Conservation (phyloP, 1,140 invertebrate genomes). For the Branchinecta lindahli region DNA sequence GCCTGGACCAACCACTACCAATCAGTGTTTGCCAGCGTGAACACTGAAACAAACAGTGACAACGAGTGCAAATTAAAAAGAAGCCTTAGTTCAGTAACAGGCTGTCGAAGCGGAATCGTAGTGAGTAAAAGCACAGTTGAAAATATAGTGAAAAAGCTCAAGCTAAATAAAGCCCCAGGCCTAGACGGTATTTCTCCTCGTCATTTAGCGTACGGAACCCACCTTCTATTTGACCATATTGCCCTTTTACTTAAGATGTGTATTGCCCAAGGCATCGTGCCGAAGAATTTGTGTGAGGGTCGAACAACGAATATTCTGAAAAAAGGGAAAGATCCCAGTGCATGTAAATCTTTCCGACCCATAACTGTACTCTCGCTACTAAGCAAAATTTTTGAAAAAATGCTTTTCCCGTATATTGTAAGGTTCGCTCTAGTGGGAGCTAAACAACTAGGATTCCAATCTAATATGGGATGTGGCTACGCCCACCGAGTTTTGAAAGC, state of each 20-base stretch:
- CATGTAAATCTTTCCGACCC: not conserved
- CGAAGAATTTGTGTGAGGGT: not conserved
- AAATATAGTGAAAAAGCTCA: not conserved
- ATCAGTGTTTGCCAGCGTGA: not conserved
- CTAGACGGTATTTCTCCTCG: not conserved
- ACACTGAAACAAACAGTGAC: not conserved
- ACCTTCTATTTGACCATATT: not conserved
- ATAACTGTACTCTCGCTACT: not conserved
- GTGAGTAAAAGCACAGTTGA: not conserved
- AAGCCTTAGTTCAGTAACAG: not conserved
- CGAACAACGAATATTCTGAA: not conserved
- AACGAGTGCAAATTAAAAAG: not conserved
- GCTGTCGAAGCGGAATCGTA: not conserved
- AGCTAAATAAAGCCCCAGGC: not conserved
- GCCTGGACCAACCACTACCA: not conserved
- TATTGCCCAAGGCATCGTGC: not conserved
- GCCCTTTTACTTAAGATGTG: not conserved
- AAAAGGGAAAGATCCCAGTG: not conserved
- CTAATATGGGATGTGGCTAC: not conserved
- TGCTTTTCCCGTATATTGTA: not conserved
- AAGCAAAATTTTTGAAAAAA: constrained; percentile 5
- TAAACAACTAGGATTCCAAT: not conserved
- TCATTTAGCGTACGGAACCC: not conserved
- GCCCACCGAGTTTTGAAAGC: not conserved
- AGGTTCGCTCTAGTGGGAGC: not conserved